Evolutionary conservation across 1,140 invertebrate genomes (phyloP), one percentile per base, ranked within the genome.

Genomic region (Drosophila sechellia): DNA sequence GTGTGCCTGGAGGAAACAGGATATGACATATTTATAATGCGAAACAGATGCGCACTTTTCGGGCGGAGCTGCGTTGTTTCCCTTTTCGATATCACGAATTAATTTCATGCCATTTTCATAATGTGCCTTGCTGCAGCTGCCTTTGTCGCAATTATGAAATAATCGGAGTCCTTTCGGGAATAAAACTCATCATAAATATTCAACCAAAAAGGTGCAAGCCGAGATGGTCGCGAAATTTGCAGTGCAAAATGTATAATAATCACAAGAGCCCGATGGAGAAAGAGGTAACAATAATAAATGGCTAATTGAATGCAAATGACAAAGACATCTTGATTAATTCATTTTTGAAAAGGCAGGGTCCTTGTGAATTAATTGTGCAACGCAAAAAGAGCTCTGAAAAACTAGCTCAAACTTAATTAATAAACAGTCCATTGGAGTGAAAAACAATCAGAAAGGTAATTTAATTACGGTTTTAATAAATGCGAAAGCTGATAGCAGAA

Each of bases 1-100:
- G 39, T 59, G 52, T 66, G 64, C 52, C 53, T 64, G 72, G 71
- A 87, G 83, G 84, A 89, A 87, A 80, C 86, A 90, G 86, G 86
- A 90, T 90, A 86, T 90, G 86, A 81, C 86, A 90, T 90, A 85
- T 90, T 90, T 70, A 70, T 90, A 90, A 90, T 90, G 75, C 59
- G 75, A 65, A 90, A 74, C 86, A 90, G 86, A 90, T 90, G 86
- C 76, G 69, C 71, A 60, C 53, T 61, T 80, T 66, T 84, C 55
- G 53, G 48, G 35, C 43, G 55, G 40, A 64, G 59, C 42, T 8
- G 48, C n/a, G 5, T 25, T 13, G 25, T 25, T 46, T 34, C 17
- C 34, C 17, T 35, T 20, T 15, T 49, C 31, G 40, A 74, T 54
- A 79, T 76, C 49, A 55, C 48, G 31, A 65, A 65, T 68, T 65